Evolutionary conservation across 2,797 vertebrate species (phyloP), one percentile per base, ranked within the genome.

Genomic region (Rhinophrynus dorsalis): DNA sequence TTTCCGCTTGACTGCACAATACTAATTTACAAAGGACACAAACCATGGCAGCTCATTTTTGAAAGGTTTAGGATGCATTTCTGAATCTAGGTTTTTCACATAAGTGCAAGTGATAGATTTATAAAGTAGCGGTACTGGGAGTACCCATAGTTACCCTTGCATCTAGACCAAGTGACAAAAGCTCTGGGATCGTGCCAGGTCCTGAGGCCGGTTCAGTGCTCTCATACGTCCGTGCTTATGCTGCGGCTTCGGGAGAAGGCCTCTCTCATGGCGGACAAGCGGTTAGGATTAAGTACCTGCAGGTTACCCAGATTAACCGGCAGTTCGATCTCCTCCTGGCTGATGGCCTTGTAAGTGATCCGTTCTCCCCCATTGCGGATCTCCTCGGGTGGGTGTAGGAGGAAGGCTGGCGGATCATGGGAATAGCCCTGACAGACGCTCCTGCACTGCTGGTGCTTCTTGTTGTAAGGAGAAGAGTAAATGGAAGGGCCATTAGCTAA

Each of bases 201-300:
- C 37, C 37, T n/a, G 4, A 13, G 18, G 33, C 21, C 11, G 0
- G 32, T 15, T 27, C 33, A 7, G 6, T 12, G 27, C 6, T n/a
- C 76, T 92, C 93, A 99, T 72, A 99, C 97, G 1, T 98, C 97
- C 0, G 97, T 98, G 90, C 96, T 99, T 84, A 98, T 92, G 83
- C 96, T 98, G 64, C 94, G 94, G 90, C 95, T 98, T 67, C 96
- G 92, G 5, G 92, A 90, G 79, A 98, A 97, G 77, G 95, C 95
- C 72, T 97, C 95, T 10, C 95, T 92, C 96, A 98, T 96, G 85
- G 96, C 96, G 3, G 95, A 89, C 0, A 96, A 93, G 26, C 96
- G 92, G 78, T 90, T 91, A 44, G 97, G 94, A 80, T 96, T 93
- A 59, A 96, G 94, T 0, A 94, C 93, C 76, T 95, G 93, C 82